Percentiles rank a stretch among this genome's conserved stretches.
Conservation (phyloP, 2,888 invertebrate genomes). For the Drosophila bunnanda region DNA sequence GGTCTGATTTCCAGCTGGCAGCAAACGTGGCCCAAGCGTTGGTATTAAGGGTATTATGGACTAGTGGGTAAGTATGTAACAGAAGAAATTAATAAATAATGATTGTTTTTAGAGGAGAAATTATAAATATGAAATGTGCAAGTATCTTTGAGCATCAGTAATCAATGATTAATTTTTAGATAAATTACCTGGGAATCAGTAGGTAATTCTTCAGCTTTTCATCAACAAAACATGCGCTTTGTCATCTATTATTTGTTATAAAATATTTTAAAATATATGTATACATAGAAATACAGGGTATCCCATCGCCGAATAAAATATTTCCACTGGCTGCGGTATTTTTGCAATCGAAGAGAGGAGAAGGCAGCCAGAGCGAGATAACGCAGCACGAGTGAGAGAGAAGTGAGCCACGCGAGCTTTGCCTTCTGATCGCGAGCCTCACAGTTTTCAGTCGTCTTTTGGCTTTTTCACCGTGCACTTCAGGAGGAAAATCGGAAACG, state of each 20-base stretch:
- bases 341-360: constrained; percentile 31
- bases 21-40: constrained; percentile 39
- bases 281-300: constrained; percentile 3
- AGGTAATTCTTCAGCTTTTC: too few species aligned
- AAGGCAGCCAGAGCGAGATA: background rate
- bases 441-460: constrained; percentile 66
- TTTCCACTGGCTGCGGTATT: constrained; percentile 7
- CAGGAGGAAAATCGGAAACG: constrained; percentile 48
- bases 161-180: too few species aligned
- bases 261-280: too few species aligned
- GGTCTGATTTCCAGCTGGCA: constrained; percentile 27
- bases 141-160: too few species aligned
- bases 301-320: background rate
- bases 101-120: background rate
- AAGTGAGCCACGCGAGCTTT: constrained; percentile 63
- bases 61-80: background rate
- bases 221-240: too few species aligned
- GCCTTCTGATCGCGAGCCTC: constrained; percentile 64
- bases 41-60: background rate
- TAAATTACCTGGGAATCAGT: too few species aligned
- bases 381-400: constrained; percentile 16
- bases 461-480: constrained; percentile 72
- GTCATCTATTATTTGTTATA: too few species aligned
- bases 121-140: too few species aligned
- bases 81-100: background rate